These are phyloP conservation scores for Bombus turneri DNA, from an alignment of 1,140 invertebrate genomes.

Conservation along the genomic window DNA sequence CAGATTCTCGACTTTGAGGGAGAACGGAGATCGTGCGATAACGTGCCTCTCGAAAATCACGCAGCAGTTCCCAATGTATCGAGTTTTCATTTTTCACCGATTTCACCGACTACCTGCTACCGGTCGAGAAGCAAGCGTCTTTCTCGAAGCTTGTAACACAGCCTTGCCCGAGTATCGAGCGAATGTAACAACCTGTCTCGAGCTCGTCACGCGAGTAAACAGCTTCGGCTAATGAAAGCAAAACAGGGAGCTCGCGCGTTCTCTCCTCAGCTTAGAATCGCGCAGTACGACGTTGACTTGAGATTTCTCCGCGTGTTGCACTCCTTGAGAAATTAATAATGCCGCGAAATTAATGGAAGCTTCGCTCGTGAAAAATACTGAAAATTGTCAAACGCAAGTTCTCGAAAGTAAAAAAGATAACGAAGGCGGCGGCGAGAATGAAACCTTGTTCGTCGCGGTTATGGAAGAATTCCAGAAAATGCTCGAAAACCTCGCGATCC, in stretches of 20 bases:
- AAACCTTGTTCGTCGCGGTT: neutral
- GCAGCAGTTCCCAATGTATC: neutral
- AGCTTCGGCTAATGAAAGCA: constrained; percentile 67
- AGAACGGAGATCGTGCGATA: constrained; percentile 48
- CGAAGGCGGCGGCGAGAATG: no score
- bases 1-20: constrained; percentile 35
- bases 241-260: constrained; percentile 51
- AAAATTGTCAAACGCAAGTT: neutral
- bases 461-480: neutral
- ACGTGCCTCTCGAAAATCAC: constrained; percentile 26
- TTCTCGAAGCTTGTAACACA: constrained; percentile 36
- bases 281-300: neutral
- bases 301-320: neutral
- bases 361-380: neutral
- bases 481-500: neutral
- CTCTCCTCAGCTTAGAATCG: neutral
- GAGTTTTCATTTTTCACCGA: constrained; percentile 34
- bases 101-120: neutral
- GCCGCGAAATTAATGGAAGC: neutral
- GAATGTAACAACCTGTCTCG: constrained; percentile 55
- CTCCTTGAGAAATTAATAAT: constrained; percentile 39
- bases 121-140: neutral
- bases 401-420: neutral
- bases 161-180: constrained; percentile 43
- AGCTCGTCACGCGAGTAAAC: constrained; percentile 65